Evolutionary conservation across 2,888 invertebrate genomes (phyloP).

Genomic region (Biston betularia): DNA sequence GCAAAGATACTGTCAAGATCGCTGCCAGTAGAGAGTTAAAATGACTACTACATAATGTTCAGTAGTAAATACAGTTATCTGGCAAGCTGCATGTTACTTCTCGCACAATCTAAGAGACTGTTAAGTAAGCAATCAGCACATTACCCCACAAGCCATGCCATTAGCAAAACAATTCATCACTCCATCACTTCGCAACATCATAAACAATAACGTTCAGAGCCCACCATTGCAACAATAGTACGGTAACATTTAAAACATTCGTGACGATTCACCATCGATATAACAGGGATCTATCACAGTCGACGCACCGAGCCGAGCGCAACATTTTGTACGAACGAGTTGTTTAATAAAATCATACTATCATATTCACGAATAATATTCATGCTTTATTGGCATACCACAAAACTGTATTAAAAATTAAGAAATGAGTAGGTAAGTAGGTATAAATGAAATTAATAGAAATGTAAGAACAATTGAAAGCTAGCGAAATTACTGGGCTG

Average conservation of each 20-base stretch:
- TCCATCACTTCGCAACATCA: conserved; percentile 34
- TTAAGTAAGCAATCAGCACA: conserved; percentile 25
- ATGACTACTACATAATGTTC: background rate
- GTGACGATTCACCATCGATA: conserved; percentile 45
- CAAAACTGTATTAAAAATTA: too few species aligned
- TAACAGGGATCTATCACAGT: conserved; percentile 33
- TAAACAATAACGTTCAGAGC: conserved; percentile 23
- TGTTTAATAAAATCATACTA: too few species aligned
- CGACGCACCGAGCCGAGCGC: background rate
- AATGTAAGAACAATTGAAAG: too few species aligned
- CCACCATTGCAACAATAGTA: conserved; percentile 32
- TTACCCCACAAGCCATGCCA: conserved; percentile 28
- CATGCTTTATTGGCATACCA: too few species aligned
- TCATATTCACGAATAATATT: too few species aligned
- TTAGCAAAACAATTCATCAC: conserved; percentile 37
- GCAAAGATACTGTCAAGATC: too few species aligned
- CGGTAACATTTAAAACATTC: conserved; percentile 42
- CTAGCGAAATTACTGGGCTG: too few species aligned
- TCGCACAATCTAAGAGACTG: conserved; percentile 11
- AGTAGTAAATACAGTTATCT: conserved; percentile 3
- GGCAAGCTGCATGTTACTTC: background rate
- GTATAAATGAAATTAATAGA: too few species aligned
- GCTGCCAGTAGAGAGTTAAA: background rate
- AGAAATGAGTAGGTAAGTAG: too few species aligned
- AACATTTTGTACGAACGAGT: background rate